A percentile compares a stretch with the other conserved stretches of the same genome.
These are phyloP conservation scores for Triplophysa dalaica DNA, from an alignment of 2,113 vertebrate genomes.

Conservation along the genomic window DNA sequence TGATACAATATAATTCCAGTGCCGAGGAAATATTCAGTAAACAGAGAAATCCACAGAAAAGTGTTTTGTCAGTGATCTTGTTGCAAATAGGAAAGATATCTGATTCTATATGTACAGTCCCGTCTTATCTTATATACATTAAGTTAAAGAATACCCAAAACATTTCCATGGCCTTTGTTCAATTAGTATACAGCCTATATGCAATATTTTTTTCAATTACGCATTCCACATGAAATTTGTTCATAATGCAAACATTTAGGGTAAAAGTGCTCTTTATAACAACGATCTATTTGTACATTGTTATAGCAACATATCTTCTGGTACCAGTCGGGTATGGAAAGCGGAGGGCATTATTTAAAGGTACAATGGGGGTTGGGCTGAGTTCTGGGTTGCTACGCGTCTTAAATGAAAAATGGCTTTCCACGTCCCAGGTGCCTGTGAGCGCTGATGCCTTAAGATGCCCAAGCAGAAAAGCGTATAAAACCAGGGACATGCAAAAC, in stretches of 20 bases:
- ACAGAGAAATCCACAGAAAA: too few species aligned
- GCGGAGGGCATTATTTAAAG: conserved; percentile 27
- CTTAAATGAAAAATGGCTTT: conserved; percentile 55
- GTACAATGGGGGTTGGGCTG: conserved; percentile 41
- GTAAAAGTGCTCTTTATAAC: not conserved
- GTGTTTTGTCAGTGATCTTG: too few species aligned
- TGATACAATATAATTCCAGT: too few species aligned
- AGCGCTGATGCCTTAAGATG: conserved; percentile 35
- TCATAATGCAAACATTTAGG: not conserved
- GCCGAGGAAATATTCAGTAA: too few species aligned
- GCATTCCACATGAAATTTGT: not conserved
- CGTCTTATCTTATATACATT: too few species aligned
- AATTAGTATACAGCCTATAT: not conserved
- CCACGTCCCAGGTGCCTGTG: conserved; percentile 27
- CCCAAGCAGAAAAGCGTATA: conserved; percentile 26
- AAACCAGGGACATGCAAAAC: conserved; percentile 43
- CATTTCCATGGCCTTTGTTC: not conserved
- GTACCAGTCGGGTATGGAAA: not conserved
- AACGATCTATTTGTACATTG: not conserved
- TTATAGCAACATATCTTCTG: not conserved
- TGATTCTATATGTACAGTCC: too few species aligned
- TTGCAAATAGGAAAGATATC: not conserved
- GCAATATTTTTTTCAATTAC: not conserved
- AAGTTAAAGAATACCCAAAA: not conserved
- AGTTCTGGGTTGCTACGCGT: conserved; percentile 27